Evolutionary conservation across 2,888 invertebrate genomes (phyloP).

Genomic region (Baronia brevicornis): DNA sequence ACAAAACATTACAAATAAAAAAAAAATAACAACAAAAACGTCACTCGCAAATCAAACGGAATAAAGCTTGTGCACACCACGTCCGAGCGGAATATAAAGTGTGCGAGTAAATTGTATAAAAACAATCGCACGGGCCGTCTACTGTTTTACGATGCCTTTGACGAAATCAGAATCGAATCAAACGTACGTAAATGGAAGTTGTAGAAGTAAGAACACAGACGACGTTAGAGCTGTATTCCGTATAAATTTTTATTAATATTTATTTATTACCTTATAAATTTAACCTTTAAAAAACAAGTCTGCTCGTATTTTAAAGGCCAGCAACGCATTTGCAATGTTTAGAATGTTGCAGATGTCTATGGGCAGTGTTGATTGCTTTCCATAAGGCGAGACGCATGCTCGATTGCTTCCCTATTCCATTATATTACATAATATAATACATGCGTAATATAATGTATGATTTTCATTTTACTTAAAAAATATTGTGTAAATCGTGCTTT

Average conservation of each 20-base stretch:
- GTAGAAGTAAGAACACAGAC: constrained; percentile 33
- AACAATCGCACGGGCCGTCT: constrained; percentile 59
- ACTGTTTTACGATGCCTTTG: constrained; percentile 69
- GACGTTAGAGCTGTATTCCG: constrained; percentile 27
- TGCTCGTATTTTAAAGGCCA: too few relatives aligned
- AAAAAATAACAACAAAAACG: constrained; percentile 49
- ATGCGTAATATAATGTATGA: too few relatives aligned
- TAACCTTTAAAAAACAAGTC: constrained; percentile 12
- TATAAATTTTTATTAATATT: constrained; percentile 4
- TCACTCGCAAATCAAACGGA: constrained; percentile 68
- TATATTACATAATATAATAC: too few relatives aligned
- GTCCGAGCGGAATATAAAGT: constrained; percentile 51
- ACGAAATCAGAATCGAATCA: constrained; percentile 68
- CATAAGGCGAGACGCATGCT: too few relatives aligned
- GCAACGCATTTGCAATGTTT: too few relatives aligned
- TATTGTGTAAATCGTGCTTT: too few relatives aligned
- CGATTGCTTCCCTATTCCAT: too few relatives aligned
- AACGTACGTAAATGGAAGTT: constrained; percentile 67
- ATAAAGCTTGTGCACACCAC: constrained; percentile 44
- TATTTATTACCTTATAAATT: constrained; percentile 9
- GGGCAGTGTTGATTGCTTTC: too few relatives aligned
- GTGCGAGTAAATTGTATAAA: constrained; percentile 66
- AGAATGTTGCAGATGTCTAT: too few relatives aligned
- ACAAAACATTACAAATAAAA: constrained; percentile 48
- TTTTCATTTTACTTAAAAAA: too few relatives aligned